Conservation (phyloP, 1,140 invertebrate genomes). For the Drosophila elegans region DNA sequence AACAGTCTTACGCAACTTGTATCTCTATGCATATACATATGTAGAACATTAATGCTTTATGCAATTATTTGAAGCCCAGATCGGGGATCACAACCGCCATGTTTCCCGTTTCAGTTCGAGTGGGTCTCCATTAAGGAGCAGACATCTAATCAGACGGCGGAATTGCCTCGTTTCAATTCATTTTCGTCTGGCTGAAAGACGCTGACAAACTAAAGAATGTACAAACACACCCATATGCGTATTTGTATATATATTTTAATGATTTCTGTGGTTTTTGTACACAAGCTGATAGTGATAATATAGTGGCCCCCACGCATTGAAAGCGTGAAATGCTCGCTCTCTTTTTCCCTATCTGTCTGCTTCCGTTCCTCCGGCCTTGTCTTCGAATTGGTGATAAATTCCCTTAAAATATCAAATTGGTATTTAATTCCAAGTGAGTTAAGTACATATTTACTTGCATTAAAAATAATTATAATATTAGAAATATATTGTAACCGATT, state of each 20-base stretch:
- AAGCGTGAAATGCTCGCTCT: constrained; percentile 18
- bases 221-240: neutral
- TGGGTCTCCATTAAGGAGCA: constrained; percentile 10
- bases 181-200: constrained; percentile 10
- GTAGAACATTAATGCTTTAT: neutral
- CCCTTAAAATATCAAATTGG: neutral
- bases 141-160: constrained; percentile 29
- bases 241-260: constrained; percentile 3
- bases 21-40: neutral
- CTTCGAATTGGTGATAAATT: neutral
- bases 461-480: neutral
- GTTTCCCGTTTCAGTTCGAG: neutral
- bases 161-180: constrained; percentile 11
- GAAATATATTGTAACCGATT: too few relatives aligned
- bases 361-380: constrained; percentile 12
- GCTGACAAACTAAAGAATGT: constrained; percentile 3
- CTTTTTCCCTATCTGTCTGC: constrained; percentile 1
- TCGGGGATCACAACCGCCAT: neutral
- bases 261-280: constrained; percentile 15
- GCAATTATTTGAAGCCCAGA: neutral
- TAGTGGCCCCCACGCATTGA: constrained; percentile 28
- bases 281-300: constrained; percentile 22
- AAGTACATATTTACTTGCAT: neutral
- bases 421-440: neutral
- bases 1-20: neutral